Evolutionary conservation across 2,888 invertebrate genomes (phyloP).

Genomic region (Cerastoderma edule): DNA sequence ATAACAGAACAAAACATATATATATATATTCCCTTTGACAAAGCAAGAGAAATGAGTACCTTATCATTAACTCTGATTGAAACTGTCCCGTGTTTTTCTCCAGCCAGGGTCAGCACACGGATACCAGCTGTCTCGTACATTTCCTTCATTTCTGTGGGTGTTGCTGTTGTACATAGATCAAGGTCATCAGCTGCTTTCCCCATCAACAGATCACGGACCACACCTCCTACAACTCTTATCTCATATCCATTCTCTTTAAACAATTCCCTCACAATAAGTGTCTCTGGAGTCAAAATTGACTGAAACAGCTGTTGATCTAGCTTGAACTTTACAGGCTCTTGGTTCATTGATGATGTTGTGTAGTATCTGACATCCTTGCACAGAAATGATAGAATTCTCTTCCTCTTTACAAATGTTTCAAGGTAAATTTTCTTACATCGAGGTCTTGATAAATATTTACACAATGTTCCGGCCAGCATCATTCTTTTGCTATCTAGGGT

Average conservation of each 20-base stretch:
- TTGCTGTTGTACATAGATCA: slow-evolving; percentile 98
- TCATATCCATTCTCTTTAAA: slow-evolving; percentile 90
- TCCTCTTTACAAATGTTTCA: too few relatives aligned
- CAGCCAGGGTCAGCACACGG: slow-evolving; percentile 93
- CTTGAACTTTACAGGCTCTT: slow-evolving; percentile 5
- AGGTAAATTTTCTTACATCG: too few relatives aligned
- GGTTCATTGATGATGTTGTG: background rate
- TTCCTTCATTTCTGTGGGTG: slow-evolving; percentile 96
- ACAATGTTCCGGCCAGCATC: too few relatives aligned
- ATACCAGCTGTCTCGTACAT: slow-evolving; percentile 94
- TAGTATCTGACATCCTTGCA: too few relatives aligned
- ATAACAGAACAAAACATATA: slow-evolving; percentile 86
- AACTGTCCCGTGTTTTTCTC: slow-evolving; percentile 89
- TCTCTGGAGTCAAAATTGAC: slow-evolving; percentile 10
- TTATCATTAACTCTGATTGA: slow-evolving; percentile 97
- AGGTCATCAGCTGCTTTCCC: slow-evolving; percentile 88
- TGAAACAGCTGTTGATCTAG: background rate
- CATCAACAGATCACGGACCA: slow-evolving; percentile 89
- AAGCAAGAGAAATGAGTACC: slow-evolving; percentile 31
- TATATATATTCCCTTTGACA: too few relatives aligned
- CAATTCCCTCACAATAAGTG: slow-evolving; percentile 81
- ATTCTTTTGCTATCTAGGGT: too few relatives aligned
- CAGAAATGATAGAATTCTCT: too few relatives aligned
- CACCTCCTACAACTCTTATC: slow-evolving; percentile 97
- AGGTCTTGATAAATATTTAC: too few relatives aligned